Percentiles rank a stretch among this genome's conserved stretches.
Conservation (phyloP, 2,113 vertebrate species). For the Fukomys damarensis region DNA sequence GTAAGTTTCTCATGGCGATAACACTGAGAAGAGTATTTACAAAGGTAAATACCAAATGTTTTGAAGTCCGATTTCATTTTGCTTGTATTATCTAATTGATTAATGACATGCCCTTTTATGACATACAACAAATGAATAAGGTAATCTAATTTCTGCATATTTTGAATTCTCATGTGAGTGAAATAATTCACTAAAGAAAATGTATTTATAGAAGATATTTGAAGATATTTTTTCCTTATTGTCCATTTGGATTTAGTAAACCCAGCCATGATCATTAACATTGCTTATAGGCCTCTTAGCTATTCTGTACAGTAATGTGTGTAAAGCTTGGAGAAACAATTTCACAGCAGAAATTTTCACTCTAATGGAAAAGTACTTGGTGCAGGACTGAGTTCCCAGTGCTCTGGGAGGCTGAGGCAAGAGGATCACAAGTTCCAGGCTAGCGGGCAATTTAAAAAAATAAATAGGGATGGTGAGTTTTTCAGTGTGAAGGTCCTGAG, state of each 20-base stretch:
- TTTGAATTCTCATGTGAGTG: slow-evolving; percentile 38
- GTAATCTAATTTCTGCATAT: neutral
- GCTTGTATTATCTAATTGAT: neutral
- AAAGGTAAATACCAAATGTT: neutral
- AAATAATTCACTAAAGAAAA: slow-evolving; percentile 35
- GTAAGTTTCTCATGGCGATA: neutral
- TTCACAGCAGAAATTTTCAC: slow-evolving; percentile 13
- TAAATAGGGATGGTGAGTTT: neutral
- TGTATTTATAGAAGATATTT: neutral
- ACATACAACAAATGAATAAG: neutral
- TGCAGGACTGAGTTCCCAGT: neutral
- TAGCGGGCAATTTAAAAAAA: neutral
- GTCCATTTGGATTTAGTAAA: slow-evolving; percentile 3
- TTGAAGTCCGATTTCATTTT: slow-evolving; percentile 14
- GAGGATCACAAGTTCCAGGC: neutral
- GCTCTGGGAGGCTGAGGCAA: neutral
- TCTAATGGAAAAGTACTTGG: slow-evolving; percentile 9
- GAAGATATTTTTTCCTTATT: slow-evolving; percentile 27
- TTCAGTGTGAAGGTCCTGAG: neutral
- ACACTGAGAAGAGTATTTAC: neutral
- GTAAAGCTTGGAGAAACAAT: neutral
- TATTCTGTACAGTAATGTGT: slow-evolving; percentile 35
- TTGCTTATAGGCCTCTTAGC: slow-evolving; percentile 50
- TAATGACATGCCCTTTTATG: neutral
- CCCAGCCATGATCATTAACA: neutral